Evolutionary conservation across 2,888 invertebrate genomes (phyloP).

Genomic region (Aphodius sticticus): DNA sequence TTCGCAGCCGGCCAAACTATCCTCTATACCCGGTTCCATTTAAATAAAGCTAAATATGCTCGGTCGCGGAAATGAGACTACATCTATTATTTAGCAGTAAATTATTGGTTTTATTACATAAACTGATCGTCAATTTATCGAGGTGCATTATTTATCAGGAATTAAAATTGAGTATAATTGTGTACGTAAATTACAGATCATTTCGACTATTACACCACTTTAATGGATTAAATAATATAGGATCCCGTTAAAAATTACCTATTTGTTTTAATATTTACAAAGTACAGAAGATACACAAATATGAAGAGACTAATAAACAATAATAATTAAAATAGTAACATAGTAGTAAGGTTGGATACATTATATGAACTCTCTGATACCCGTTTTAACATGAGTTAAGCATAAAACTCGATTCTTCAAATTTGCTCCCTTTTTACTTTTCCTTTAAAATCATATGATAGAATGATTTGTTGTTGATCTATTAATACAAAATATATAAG

Average conservation of each 20-base stretch:
- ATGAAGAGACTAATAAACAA: too few relatives aligned
- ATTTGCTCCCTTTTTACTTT: too few relatives aligned
- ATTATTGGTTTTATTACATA: not conserved
- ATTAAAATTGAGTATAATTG: not conserved
- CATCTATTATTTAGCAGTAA: not conserved
- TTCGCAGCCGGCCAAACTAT: constrained; percentile 18
- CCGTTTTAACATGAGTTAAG: too few relatives aligned
- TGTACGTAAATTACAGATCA: constrained; percentile 4
- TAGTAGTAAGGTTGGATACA: too few relatives aligned
- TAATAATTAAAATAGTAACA: too few relatives aligned
- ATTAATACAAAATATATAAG: too few relatives aligned
- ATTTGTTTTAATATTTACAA: not conserved
- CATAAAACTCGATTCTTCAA: too few relatives aligned
- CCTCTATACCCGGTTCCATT: not conserved
- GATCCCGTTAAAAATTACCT: not conserved
- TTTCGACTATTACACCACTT: not conserved
- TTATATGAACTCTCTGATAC: too few relatives aligned
- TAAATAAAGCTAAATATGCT: not conserved
- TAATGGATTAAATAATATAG: not conserved
- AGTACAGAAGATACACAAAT: not conserved
- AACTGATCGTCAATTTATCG: not conserved
- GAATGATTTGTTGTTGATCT: too few relatives aligned
- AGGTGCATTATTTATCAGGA: not conserved
- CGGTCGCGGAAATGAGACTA: not conserved
- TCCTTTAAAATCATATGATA: too few relatives aligned